A percentile compares a stretch with the other conserved stretches of the same genome.
Conservation (phyloP, 2,797 vertebrate species). For the Paramormyrops hopkinsi region DNA sequence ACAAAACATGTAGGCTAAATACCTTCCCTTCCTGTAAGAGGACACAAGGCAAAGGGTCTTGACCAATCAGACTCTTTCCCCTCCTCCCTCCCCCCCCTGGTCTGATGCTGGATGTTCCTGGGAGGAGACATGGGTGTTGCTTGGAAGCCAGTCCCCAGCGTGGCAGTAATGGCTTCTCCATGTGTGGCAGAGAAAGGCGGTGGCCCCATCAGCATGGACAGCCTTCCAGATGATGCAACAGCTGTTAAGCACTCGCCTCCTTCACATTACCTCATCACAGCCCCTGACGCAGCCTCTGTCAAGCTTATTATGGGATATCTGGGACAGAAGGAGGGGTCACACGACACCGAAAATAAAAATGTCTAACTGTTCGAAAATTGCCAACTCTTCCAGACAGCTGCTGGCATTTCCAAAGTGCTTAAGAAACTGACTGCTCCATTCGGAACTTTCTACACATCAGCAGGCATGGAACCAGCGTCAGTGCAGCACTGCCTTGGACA, state of each 20-base stretch:
- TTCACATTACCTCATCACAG: conserved; percentile 32
- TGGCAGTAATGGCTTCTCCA: neutral
- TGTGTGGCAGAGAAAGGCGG: neutral
- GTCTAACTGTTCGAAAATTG: neutral
- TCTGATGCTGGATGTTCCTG: conserved; percentile 23
- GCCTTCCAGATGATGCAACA: conserved; percentile 52
- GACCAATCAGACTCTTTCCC: neutral
- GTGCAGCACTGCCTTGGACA: neutral
- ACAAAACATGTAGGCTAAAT: neutral
- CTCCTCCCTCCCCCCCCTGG: neutral
- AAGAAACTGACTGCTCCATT: neutral
- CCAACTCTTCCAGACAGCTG: neutral
- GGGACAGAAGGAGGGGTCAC: conserved; percentile 19
- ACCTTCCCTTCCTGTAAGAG: neutral
- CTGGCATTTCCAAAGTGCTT: neutral
- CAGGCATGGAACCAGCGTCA: neutral
- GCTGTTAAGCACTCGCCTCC: conserved; percentile 40
- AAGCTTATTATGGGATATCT: neutral
- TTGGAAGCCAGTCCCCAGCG: conserved; percentile 35
- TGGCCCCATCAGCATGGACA: neutral
- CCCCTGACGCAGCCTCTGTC: neutral
- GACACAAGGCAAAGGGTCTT: neutral
- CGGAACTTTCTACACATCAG: neutral
- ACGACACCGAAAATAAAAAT: neutral
- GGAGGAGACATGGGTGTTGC: conserved; percentile 31